Base-by-base conservation (phyloP, 2,113 vertebrate species). In the Sula dactylatra region DNA sequence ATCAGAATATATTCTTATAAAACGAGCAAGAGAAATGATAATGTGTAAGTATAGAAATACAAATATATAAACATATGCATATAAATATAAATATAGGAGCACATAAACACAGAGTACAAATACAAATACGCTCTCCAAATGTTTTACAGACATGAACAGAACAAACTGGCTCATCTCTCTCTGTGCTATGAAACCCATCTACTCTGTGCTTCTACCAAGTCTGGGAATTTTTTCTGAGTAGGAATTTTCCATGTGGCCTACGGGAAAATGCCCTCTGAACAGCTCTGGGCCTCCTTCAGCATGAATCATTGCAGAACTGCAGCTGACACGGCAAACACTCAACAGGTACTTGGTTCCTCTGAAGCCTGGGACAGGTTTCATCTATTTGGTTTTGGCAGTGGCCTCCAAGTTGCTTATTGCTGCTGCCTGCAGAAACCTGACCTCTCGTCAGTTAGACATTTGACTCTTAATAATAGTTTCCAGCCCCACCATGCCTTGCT, bases 361-460 rank as follows among this genome's bases (percentile, higher is more conserved):
- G 44, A 27, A 58, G 62, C 64, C 66, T 2, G 20, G 88, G 80
- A 55, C 59, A 52, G 70, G 26, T 40, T 78, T 36, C 24, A 73
- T 24, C 52, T 74, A 9, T 13, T 26, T 58, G 86, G 58, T n/a
- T 71, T 69, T 81, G 90, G 87, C 80, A 69, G 62, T 15, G 38
- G 61, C 21, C 27, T 44, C 45, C 7, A 22, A 5, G 0, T 21
- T 64, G 69, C 86, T 70, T 81, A 32, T 38, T 50, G 80, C 66
- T 82, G 65, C 95, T 97, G 91, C 97, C 82, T 97, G 97, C 93
- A 96, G 42, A 67, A 93, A 97, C 97, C 82, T 97, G 96, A 95
- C 79, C 42, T 54, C 90, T 81, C 4, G 6, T 36, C 94, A 82
- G 79, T 85, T 86, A 70, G 44, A 72, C 31, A 10, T 70, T 76